phyloP scores from a whole-genome alignment of 1,140 invertebrate species.

The Caerostris extrusa region DNA sequence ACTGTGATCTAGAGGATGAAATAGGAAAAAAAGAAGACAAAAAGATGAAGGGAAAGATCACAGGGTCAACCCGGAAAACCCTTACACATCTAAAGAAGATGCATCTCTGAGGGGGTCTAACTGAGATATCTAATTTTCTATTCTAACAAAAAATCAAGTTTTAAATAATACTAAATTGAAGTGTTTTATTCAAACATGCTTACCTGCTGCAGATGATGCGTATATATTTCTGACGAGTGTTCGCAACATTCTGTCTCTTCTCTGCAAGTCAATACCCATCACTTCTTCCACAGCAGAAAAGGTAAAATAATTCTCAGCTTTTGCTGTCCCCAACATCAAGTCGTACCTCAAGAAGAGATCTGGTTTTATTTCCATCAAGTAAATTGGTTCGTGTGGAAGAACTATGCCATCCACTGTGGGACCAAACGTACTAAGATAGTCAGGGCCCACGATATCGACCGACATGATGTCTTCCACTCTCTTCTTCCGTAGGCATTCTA shows the following conservation, averaged over 20 bases:
- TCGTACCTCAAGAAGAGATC: constrained; percentile 86
- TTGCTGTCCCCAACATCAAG: constrained; percentile 95
- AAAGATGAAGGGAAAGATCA: no score
- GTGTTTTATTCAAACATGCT: constrained; percentile 80
- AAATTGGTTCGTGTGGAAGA: constrained; percentile 81
- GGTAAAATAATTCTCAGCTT: constrained; percentile 93
- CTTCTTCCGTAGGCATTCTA: constrained; percentile 91
- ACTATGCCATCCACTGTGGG: constrained; percentile 91
- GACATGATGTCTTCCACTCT: constrained; percentile 83
- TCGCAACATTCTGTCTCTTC: constrained; percentile 93
- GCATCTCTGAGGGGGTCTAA: not conserved
- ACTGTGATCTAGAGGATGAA: no score
- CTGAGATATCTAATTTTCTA: not conserved
- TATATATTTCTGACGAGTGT: constrained; percentile 90
- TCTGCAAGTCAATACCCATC: constrained; percentile 94
- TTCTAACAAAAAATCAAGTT: not conserved
- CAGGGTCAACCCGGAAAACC: no score
- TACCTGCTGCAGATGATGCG: constrained; percentile 86
- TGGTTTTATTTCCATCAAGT: constrained; percentile 76
- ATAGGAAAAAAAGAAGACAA: no score
- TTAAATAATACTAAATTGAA: not conserved
- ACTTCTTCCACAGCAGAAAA: constrained; percentile 93
- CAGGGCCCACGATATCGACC: constrained; percentile 87
- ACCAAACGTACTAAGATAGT: constrained; percentile 93
- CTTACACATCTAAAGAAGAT: not conserved